phyloP scores from a whole-genome alignment of 2,797 vertebrate species.

The Acanthopagrus latus region DNA sequence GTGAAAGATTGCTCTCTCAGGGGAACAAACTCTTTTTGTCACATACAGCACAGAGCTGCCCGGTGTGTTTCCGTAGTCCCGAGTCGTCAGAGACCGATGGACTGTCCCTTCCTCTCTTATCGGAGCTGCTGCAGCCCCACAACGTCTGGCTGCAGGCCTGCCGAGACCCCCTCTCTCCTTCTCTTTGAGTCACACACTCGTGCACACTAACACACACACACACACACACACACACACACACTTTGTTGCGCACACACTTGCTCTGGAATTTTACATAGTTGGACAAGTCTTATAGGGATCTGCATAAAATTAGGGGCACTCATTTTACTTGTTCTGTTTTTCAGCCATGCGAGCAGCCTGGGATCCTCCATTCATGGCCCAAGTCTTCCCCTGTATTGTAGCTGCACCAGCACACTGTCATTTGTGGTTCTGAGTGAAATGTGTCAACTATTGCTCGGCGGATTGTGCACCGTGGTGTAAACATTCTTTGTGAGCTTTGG shows the following conservation, averaged over 20 bases:
- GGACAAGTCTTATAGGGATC: constrained; percentile 27
- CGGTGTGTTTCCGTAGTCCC: constrained; percentile 53
- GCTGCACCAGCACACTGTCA: neutral
- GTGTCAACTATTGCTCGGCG: neutral
- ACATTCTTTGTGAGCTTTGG: neutral
- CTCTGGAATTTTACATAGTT: constrained; percentile 16
- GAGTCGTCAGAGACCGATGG: constrained; percentile 75
- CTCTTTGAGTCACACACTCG: constrained; percentile 21
- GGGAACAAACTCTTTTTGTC: constrained; percentile 70
- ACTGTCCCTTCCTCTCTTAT: constrained; percentile 76
- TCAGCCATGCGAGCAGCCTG: neutral
- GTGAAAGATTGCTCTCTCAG: constrained; percentile 71
- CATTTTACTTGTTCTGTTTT: constrained; percentile 18
- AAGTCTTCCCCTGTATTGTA: no score
- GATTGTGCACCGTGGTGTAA: neutral
- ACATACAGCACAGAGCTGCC: constrained; percentile 63
- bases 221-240: constrained; percentile 22
- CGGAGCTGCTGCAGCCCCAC: constrained; percentile 71
- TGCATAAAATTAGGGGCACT: constrained; percentile 14
- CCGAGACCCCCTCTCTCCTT: constrained; percentile 47
- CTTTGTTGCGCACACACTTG: neutral
- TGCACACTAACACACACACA: neutral
- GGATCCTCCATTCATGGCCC: neutral
- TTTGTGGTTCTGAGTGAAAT: neutral
- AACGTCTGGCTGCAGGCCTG: constrained; percentile 68